Percentiles rank a stretch among this genome's conserved stretches.
phyloP scores from a whole-genome alignment of 2,113 vertebrate species.

The Saguinus midas region DNA sequence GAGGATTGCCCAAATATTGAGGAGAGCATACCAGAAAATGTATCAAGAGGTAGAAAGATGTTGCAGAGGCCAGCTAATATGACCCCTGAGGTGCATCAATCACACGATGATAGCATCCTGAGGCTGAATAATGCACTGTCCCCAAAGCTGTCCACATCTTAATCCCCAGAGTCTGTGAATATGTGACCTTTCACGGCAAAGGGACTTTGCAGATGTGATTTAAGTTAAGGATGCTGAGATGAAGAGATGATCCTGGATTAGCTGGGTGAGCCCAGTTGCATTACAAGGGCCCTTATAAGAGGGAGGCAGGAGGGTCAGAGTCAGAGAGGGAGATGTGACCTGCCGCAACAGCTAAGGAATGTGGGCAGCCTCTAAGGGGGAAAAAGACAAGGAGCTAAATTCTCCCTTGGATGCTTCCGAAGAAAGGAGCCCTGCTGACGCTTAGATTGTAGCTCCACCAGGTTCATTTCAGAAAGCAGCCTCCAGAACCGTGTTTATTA shows the following conservation, averaged over 20 bases:
- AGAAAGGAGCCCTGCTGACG: no score
- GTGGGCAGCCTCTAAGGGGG: rapidly evolving
- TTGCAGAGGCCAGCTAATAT: rapidly evolving
- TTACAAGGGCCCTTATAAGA: not conserved
- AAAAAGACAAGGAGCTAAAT: rapidly evolving
- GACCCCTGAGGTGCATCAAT: rapidly evolving
- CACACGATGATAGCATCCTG: rapidly evolving
- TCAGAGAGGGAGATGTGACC: not conserved
- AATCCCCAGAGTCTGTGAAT: no score
- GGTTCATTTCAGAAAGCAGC: not conserved
- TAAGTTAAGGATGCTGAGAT: not conserved
- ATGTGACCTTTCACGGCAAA: not conserved
- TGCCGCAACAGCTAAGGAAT: rapidly evolving
- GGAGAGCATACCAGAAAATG: not conserved
- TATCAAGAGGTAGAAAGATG: no score
- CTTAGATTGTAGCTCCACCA: rapidly evolving
- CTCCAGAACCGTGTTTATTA: not conserved
- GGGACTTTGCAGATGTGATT: rapidly evolving
- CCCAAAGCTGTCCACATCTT: not conserved
- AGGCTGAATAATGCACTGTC: rapidly evolving
- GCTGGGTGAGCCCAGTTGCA: rapidly evolving
- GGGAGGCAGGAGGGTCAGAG: not conserved
- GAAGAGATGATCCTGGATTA: not conserved
- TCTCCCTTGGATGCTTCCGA: no score
- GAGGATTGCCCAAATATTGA: rapidly evolving